A percentile compares a stretch with the other conserved stretches of the same genome.
These are phyloP conservation scores for Chrysomela aeneicollis DNA, from an alignment of 2,888 invertebrate genomes.

Conservation along the genomic window DNA sequence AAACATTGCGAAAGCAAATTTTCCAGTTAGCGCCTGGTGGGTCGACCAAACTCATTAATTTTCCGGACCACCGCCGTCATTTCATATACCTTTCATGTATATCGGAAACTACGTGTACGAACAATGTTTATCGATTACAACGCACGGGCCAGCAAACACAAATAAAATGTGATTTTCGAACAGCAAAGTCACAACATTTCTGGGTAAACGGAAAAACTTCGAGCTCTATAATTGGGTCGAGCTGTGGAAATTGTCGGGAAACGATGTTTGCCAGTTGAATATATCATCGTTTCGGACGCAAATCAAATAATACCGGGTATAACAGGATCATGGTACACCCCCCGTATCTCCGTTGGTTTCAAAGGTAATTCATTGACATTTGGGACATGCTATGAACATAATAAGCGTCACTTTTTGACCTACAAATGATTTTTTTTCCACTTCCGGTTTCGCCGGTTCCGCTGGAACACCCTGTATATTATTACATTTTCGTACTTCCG, in stretches of 20 bases:
- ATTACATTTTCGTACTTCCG: too few species aligned
- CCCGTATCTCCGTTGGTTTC: too few species aligned
- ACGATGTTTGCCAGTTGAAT: background rate
- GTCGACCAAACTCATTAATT: too few species aligned
- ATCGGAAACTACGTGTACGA: slow-evolving; percentile 1
- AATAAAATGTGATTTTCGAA: slow-evolving; percentile 17
- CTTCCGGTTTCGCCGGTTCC: too few species aligned
- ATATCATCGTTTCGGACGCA: slow-evolving; percentile 1
- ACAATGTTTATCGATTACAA: slow-evolving; percentile 16
- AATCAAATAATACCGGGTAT: background rate
- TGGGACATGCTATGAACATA: too few species aligned
- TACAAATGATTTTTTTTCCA: too few species aligned
- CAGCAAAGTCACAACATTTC: slow-evolving; percentile 8
- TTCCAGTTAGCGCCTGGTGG: background rate
- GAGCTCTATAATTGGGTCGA: slow-evolving; percentile 11
- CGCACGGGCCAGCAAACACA: background rate
- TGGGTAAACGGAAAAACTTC: background rate
- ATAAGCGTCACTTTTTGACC: too few species aligned
- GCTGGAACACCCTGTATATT: too few species aligned
- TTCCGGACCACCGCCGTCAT: too few species aligned
- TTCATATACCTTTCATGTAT: slow-evolving; percentile 8
- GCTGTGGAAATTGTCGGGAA: background rate
- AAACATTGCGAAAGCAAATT: background rate
- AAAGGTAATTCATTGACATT: too few species aligned
- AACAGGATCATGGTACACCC: too few species aligned